Conservation (phyloP, 2,888 invertebrate genomes). For the Galeruca laticollis region DNA sequence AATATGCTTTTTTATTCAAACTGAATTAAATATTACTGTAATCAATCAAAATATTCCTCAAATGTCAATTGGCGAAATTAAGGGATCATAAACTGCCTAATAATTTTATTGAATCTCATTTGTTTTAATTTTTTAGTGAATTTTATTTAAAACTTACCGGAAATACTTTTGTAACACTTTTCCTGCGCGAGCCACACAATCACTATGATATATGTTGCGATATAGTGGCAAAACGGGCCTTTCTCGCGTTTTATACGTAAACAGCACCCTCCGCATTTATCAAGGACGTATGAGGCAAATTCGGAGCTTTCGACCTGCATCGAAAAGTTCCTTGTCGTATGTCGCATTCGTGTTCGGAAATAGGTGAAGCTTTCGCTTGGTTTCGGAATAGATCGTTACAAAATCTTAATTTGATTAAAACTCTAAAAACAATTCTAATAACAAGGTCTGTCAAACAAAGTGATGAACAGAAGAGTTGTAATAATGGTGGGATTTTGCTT, state of each 20-base stretch:
- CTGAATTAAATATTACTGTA: background rate
- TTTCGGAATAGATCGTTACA: slow-evolving; percentile 25
- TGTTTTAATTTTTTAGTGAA: background rate
- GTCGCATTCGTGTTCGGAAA: slow-evolving; percentile 34
- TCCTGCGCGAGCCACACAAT: slow-evolving; percentile 14
- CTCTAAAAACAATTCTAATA: slow-evolving; percentile 30
- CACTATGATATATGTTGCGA: slow-evolving; percentile 46
- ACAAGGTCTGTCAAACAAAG: slow-evolving; percentile 18
- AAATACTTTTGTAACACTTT: slow-evolving; percentile 21
- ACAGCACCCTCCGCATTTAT: slow-evolving; percentile 39
- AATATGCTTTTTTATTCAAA: no score
- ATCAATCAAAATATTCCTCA: background rate
- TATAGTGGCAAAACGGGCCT: slow-evolving; percentile 48
- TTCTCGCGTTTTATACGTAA: slow-evolving; percentile 52
- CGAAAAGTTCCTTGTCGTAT: slow-evolving; percentile 29
- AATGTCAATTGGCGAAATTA: background rate
- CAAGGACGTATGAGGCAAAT: slow-evolving; percentile 43
- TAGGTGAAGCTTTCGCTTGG: slow-evolving; percentile 36
- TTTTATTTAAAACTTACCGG: slow-evolving; percentile 42
- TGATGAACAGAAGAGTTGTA: background rate
- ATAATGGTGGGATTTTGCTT: background rate
- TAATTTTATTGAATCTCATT: background rate
- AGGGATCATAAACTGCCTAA: background rate
- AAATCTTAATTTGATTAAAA: slow-evolving; percentile 36
- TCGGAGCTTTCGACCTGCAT: slow-evolving; percentile 41